Percentiles rank a stretch among this genome's conserved stretches.
Conservation (phyloP, 2,888 invertebrate genomes). For the Torymus aiolomorphi region DNA sequence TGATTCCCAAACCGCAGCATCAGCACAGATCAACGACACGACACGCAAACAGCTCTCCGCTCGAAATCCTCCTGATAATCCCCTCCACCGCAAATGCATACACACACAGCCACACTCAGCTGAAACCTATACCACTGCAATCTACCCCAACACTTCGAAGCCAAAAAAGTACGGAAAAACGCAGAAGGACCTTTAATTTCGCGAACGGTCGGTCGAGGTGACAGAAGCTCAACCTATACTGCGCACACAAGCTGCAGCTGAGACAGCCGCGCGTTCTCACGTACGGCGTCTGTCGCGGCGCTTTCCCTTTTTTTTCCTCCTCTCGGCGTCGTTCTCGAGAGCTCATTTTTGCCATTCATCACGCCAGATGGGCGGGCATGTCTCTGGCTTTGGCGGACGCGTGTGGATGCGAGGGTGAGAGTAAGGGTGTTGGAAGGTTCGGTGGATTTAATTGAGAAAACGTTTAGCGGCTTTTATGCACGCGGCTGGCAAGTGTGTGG, state of each 20-base stretch:
- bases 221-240: slow-evolving; percentile 1
- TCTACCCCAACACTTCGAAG: no score
- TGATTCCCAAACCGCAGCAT: no score
- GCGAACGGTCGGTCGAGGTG: not conserved
- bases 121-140: no score
- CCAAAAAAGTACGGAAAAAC: not conserved
- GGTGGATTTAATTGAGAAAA: slow-evolving; percentile 37
- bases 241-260: not conserved
- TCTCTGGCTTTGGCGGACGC: not conserved
- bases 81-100: not conserved
- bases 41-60: not conserved
- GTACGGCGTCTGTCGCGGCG: not conserved
- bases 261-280: not conserved
- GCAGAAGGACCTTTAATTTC: slow-evolving; percentile 22
- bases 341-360: slow-evolving; percentile 39
- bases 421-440: not conserved
- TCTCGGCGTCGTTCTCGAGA: no score
- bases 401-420: not conserved
- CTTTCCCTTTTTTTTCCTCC: no score
- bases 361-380: slow-evolving; percentile 21
- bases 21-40: no score
- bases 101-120: not conserved
- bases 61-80: slow-evolving; percentile 13
- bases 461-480: slow-evolving; percentile 14
- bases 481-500: not conserved